Evolutionary conservation across 2,113 vertebrate genomes (phyloP).

Genomic region (Corythoichthys intestinalis): DNA sequence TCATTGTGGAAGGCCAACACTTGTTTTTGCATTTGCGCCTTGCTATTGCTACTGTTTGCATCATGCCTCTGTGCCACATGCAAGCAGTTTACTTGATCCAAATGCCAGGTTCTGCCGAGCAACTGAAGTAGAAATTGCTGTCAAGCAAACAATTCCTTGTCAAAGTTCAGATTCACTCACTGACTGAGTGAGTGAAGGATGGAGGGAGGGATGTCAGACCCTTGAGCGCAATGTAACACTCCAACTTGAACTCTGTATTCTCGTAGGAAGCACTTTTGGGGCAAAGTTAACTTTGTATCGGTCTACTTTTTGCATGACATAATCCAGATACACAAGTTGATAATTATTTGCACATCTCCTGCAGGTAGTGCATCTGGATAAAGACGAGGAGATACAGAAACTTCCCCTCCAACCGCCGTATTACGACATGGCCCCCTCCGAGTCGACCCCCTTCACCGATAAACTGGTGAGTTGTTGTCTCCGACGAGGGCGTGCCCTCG

Average conservation of each 20-base stretch:
- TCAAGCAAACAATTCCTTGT: not conserved
- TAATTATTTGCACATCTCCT: no score
- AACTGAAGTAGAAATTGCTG: not conserved
- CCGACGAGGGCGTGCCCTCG: constrained; percentile 12
- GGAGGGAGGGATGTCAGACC: not conserved
- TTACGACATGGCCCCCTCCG: constrained; percentile 82
- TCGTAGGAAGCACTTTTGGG: not conserved
- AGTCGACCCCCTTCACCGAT: constrained; percentile 77
- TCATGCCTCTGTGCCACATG: constrained; percentile 36
- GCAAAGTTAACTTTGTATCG: not conserved
- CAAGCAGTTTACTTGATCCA: not conserved
- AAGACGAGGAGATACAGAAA: constrained; percentile 83
- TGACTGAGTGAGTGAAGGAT: not conserved
- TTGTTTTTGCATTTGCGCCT: constrained; percentile 1
- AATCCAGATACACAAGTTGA: no score
- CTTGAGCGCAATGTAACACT: not conserved
- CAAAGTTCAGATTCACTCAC: not conserved
- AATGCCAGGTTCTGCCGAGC: constrained; percentile 1
- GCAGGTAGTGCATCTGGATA: constrained; percentile 85
- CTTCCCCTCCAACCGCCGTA: constrained; percentile 81
- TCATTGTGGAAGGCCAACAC: constrained; percentile 12
- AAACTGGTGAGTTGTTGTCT: constrained; percentile 79
- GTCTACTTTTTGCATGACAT: not conserved
- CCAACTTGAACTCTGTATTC: not conserved
- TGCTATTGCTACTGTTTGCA: constrained; percentile 47